phyloP scores from a whole-genome alignment of 2,113 vertebrate genomes.

The Muntiacus reevesi region DNA sequence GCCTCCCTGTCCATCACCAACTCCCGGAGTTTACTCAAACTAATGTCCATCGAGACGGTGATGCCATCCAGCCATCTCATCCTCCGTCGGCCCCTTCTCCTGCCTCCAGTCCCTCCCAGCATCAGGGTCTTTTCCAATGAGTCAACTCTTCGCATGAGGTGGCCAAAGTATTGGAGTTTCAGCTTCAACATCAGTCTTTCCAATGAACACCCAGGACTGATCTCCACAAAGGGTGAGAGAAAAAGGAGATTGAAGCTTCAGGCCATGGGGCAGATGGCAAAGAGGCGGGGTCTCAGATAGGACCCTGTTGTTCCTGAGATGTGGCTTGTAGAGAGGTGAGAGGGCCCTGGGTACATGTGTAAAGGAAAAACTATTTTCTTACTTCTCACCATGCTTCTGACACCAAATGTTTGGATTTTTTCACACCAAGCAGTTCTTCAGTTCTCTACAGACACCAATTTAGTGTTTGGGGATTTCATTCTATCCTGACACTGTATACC shows the following conservation, averaged over 20 bases:
- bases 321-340: neutral
- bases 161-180: no score
- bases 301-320: neutral
- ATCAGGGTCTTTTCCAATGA: no score
- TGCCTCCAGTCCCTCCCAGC: no score
- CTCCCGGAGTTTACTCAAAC: no score
- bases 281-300: neutral
- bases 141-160: no score
- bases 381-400: neutral
- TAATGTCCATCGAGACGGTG: no score
- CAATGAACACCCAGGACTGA: no score
- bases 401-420: neutral
- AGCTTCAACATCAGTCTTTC: no score
- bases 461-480: neutral
- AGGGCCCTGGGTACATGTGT: neutral
- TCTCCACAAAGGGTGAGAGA: neutral
- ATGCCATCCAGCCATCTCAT: no score
- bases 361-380: neutral
- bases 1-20: no score
- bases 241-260: neutral
- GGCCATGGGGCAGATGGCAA: neutral
- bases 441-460: neutral
- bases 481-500: neutral
- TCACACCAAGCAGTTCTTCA: neutral
- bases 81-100: no score